Conservation (phyloP, 1,140 invertebrate species). For the Chlorops oryzae region DNA sequence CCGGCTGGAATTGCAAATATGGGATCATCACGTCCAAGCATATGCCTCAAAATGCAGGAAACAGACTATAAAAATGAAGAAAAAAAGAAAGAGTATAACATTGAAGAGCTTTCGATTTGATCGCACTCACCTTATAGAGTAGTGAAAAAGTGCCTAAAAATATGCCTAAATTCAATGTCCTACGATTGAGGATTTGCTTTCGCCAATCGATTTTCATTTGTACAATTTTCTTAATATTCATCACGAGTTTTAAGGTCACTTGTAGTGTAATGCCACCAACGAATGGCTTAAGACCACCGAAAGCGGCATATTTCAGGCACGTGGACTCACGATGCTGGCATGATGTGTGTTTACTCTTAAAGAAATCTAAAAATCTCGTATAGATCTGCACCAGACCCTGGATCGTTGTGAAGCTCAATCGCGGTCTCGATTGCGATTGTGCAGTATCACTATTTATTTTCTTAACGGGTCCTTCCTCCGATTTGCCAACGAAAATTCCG, state of each 20-base stretch:
- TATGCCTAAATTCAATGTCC: constrained; percentile 55
- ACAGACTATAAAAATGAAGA: constrained; percentile 47
- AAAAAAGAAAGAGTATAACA: constrained; percentile 3
- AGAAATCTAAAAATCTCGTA: constrained; percentile 24
- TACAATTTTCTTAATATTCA: constrained; percentile 49
- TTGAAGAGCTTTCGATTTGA: neutral
- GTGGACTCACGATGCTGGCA: constrained; percentile 58
- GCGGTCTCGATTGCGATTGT: constrained; percentile 13
- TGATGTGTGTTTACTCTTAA: constrained; percentile 47
- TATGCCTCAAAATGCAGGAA: constrained; percentile 56
- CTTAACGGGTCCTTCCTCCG: constrained; percentile 51
- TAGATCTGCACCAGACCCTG: constrained; percentile 33
- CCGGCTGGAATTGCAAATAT: constrained; percentile 60
- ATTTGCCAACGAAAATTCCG: constrained; percentile 59
- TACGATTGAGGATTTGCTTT: constrained; percentile 51
- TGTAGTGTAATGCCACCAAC: constrained; percentile 55
- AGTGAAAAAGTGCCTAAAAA: constrained; percentile 61
- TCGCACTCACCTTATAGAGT: constrained; percentile 55
- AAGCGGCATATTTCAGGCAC: constrained; percentile 56
- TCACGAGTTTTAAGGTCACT: constrained; percentile 51
- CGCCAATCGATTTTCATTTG: constrained; percentile 50
- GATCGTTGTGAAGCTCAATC: constrained; percentile 24
- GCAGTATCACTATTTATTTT: neutral
- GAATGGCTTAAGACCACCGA: constrained; percentile 55
- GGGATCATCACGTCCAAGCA: constrained; percentile 53